phyloP scores from a whole-genome alignment of 2,888 invertebrate genomes.

The Oxytorus armatus region DNA sequence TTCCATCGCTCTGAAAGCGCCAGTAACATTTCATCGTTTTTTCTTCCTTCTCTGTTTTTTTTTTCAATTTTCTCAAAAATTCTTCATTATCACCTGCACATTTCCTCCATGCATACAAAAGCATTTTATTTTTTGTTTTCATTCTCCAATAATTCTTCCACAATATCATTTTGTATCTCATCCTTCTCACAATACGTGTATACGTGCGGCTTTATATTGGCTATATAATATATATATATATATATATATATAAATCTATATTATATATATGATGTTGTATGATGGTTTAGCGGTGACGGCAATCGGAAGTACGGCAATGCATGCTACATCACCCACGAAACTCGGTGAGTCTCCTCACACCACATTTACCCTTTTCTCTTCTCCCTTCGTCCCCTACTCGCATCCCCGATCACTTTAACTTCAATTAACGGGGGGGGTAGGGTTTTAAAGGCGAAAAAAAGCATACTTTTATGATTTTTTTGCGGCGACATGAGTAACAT shows the following conservation, averaged over 20 bases:
- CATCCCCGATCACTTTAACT: constrained; percentile 1
- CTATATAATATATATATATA: constrained; percentile 23
- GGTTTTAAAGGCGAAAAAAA: no score
- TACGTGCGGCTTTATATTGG: constrained; percentile 38
- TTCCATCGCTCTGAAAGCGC: no score
- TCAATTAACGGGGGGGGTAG: no score
- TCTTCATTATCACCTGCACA: constrained; percentile 18
- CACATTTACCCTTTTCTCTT: constrained; percentile 66
- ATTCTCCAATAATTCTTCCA: constrained; percentile 3
- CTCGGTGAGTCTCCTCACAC: constrained; percentile 81
- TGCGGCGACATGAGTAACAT: no score
- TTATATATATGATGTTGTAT: constrained; percentile 77
- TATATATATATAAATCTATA: constrained; percentile 27
- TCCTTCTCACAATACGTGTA: constrained; percentile 29
- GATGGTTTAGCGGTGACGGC: constrained; percentile 84
- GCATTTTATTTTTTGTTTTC: neutral
- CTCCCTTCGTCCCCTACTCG: constrained; percentile 51
- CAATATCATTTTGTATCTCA: constrained; percentile 6
- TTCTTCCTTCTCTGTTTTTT: neutral
- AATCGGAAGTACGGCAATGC: constrained; percentile 82
- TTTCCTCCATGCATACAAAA: neutral
- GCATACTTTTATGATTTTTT: no score
- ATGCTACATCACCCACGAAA: constrained; percentile 83
- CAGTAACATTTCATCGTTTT: constrained; percentile 29
- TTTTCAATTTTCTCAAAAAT: constrained; percentile 10